These are phyloP conservation scores for Leucoma salicis DNA, from an alignment of 2,888 invertebrate genomes.

Conservation along the genomic window DNA sequence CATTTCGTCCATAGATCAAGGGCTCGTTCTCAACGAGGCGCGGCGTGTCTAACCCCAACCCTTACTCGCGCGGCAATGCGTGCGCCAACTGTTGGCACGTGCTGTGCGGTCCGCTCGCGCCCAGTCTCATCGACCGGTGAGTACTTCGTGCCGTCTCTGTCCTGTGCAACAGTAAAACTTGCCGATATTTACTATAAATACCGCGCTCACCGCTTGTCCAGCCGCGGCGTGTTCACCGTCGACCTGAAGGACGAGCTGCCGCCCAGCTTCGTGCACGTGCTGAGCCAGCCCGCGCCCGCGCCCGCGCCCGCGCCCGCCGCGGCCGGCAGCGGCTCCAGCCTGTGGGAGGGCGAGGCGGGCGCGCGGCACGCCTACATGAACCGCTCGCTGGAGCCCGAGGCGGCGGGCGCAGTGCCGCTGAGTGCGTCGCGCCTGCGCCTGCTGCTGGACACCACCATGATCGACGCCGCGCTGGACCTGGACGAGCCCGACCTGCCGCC, in stretches of 20 bases:
- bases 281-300: slow-evolving; percentile 21
- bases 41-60: slow-evolving; percentile 95
- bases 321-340: slow-evolving; percentile 48
- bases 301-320: slow-evolving; percentile 20
- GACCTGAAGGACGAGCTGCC: slow-evolving; percentile 61
- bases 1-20: slow-evolving; percentile 93
- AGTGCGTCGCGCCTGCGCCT: slow-evolving; percentile 89
- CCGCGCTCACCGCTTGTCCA: slow-evolving; percentile 19
- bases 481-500: slow-evolving; percentile 87
- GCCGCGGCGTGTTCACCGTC: slow-evolving; percentile 57
- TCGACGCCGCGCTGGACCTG: slow-evolving; percentile 93
- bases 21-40: slow-evolving; percentile 97
- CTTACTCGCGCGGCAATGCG: slow-evolving; percentile 96
- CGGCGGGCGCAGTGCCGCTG: slow-evolving; percentile 56
- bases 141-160: no score
- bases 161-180: no score
- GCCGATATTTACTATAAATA: no score
- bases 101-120: slow-evolving; percentile 95
- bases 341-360: slow-evolving; percentile 28
- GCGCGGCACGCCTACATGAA: slow-evolving; percentile 71
- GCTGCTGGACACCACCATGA: slow-evolving; percentile 94
- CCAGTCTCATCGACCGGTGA: slow-evolving; percentile 92
- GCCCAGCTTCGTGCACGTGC: slow-evolving; percentile 48
- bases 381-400: slow-evolving; percentile 75
- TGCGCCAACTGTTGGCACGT: slow-evolving; percentile 97